These are phyloP conservation scores for Stegana nigrithorax DNA, from an alignment of 2,888 invertebrate species.

Conservation along the genomic window DNA sequence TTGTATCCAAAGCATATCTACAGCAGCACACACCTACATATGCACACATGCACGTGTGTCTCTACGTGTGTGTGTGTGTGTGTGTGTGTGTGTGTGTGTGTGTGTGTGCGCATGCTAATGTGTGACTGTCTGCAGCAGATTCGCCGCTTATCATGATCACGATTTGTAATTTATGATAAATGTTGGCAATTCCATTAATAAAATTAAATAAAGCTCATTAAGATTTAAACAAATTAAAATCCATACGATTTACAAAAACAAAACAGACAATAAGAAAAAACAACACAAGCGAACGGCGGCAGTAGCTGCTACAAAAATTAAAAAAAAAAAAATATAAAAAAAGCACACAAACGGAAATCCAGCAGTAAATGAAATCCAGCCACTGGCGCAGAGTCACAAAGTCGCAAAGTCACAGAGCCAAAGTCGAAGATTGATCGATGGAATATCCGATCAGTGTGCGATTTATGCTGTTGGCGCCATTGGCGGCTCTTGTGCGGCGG, in stretches of 20 bases:
- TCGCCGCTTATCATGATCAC: constrained; percentile 58
- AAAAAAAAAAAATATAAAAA: no score
- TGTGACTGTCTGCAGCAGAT: no score
- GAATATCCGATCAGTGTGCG: no score
- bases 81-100: neutral
- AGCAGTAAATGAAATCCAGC: no score
- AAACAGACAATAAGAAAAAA: constrained; percentile 38
- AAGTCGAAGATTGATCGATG: no score
- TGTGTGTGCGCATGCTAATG: neutral
- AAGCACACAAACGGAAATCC: no score
- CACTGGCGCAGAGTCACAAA: no score
- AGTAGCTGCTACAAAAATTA: neutral
- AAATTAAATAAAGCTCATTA: constrained; percentile 59
- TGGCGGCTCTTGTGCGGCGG: neutral
- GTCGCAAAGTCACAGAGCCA: no score
- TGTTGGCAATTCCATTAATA: constrained; percentile 61
- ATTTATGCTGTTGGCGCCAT: no score
- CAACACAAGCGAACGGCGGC: neutral
- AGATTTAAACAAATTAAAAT: constrained; percentile 40
- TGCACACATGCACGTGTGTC: neutral
- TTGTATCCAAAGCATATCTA: neutral
- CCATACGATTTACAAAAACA: constrained; percentile 22
- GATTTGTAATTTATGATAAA: constrained; percentile 61
- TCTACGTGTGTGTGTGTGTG: neutral
- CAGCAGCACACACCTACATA: neutral